Evolutionary conservation across 2,888 invertebrate species (phyloP).

Genomic region (Epirrhoe tristata): DNA sequence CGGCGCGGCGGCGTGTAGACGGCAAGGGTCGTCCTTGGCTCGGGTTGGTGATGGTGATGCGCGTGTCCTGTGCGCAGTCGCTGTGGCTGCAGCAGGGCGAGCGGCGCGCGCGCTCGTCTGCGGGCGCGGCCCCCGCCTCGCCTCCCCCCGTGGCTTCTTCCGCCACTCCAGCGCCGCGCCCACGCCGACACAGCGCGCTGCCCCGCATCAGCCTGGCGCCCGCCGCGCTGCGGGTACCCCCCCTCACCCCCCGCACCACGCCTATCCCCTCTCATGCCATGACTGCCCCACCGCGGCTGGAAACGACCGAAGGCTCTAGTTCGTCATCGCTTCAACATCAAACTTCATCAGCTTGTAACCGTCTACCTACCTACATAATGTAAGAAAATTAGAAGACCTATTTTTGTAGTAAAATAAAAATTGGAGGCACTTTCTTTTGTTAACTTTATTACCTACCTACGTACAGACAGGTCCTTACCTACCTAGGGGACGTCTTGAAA

Average conservation of each 20-base stretch:
- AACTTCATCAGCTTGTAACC: neutral
- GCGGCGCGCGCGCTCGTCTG: constrained; percentile 47
- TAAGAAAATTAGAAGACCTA: no score
- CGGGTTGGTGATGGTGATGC: no score
- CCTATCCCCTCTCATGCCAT: no score
- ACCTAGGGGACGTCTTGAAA: no score
- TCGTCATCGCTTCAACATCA: neutral
- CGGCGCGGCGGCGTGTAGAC: no score
- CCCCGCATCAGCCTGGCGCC: constrained; percentile 61
- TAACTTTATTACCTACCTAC: no score
- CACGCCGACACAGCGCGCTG: constrained; percentile 77
- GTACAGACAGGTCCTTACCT: no score
- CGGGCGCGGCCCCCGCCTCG: constrained; percentile 54
- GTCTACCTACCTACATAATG: no score
- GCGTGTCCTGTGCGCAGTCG: constrained; percentile 75
- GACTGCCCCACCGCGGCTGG: neutral
- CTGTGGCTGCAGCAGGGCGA: constrained; percentile 85
- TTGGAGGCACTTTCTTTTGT: no score
- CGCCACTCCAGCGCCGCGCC: constrained; percentile 56
- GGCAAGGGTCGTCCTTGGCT: no score
- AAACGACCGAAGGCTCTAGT: neutral
- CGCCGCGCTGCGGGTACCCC: constrained; percentile 53
- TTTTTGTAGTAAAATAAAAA: no score
- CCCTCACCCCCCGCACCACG: no score
- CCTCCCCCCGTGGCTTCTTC: constrained; percentile 58